Evolutionary conservation across 2,797 vertebrate species (phyloP).

Genomic region (Gobionotothen gibberifrons): DNA sequence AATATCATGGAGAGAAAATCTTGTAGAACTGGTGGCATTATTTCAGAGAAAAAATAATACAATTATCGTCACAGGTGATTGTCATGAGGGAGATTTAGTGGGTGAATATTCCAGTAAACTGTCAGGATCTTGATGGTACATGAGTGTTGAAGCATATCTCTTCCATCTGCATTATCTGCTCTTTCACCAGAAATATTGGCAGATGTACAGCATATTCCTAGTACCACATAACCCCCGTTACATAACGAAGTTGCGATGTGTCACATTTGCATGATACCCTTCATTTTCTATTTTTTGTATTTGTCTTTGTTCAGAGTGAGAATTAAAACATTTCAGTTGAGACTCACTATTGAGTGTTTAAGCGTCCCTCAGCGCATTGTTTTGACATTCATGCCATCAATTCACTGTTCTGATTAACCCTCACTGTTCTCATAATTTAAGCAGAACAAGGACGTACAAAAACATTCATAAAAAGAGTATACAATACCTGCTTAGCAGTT

Average conservation of each 20-base stretch:
- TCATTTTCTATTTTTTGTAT: background rate
- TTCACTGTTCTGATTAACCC: background rate
- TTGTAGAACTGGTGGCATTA: conserved; percentile 1
- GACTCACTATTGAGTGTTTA: background rate
- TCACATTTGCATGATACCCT: background rate
- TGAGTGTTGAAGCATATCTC: conserved; percentile 11
- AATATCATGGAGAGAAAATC: background rate
- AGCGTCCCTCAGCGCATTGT: background rate
- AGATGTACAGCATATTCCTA: background rate
- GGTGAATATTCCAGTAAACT: conserved; percentile 26
- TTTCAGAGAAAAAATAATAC: background rate
- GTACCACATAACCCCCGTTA: conserved; percentile 22
- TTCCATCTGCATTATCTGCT: background rate
- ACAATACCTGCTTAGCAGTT: too few relatives aligned
- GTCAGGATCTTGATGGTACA: conserved; percentile 44
- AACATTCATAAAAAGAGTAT: background rate
- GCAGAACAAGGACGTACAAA: background rate
- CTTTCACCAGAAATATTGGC: conserved; percentile 23
- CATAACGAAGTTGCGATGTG: background rate
- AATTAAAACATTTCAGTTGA: too few relatives aligned
- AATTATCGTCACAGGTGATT: background rate
- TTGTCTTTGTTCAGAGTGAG: too few relatives aligned
- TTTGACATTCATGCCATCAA: background rate
- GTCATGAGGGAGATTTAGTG: background rate
- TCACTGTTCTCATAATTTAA: background rate